These are phyloP conservation scores for Unio delphinus DNA, from an alignment of 2,888 invertebrate genomes.

Conservation along the genomic window DNA sequence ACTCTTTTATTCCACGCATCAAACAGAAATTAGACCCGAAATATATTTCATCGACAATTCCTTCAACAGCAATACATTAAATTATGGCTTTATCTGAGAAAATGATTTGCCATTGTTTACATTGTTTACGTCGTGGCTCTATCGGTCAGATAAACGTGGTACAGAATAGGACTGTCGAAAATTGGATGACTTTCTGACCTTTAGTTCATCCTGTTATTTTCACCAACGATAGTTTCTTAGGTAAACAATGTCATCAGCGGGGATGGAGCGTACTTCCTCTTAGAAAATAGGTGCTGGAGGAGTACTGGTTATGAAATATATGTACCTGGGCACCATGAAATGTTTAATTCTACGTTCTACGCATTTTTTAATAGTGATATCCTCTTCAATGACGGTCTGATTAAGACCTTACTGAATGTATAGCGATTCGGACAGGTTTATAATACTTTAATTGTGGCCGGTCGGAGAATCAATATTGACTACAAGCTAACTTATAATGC, in stretches of 20 bases:
- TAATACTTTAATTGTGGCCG: constrained; percentile 1
- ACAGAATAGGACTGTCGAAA: constrained; percentile 10
- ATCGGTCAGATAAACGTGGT: constrained; percentile 9
- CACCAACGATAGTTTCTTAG: not conserved
- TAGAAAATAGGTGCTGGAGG: not conserved
- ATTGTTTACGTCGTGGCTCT: constrained; percentile 9
- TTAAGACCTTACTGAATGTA: constrained; percentile 1
- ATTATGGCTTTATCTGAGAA: not conserved
- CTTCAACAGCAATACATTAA: too few relatives aligned
- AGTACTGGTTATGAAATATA: constrained; percentile 12
- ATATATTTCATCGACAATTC: too few relatives aligned
- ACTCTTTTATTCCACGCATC: too few relatives aligned
- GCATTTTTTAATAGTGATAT: constrained; percentile 14
- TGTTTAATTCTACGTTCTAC: constrained; percentile 9
- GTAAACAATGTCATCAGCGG: not conserved
- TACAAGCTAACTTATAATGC: constrained; percentile 1
- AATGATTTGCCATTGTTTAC: not conserved
- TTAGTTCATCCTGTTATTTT: constrained; percentile 8
- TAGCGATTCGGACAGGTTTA: not conserved
- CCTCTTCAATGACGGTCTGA: constrained; percentile 6
- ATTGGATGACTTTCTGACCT: constrained; percentile 2
- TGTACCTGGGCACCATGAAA: constrained; percentile 2
- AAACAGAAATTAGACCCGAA: too few relatives aligned
- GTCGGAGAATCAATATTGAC: constrained; percentile 10
- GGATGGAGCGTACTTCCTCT: constrained; percentile 8